These are phyloP conservation scores for Teinopalpus imperialis DNA, from an alignment of 2,888 invertebrate species.

Conservation along the genomic window DNA sequence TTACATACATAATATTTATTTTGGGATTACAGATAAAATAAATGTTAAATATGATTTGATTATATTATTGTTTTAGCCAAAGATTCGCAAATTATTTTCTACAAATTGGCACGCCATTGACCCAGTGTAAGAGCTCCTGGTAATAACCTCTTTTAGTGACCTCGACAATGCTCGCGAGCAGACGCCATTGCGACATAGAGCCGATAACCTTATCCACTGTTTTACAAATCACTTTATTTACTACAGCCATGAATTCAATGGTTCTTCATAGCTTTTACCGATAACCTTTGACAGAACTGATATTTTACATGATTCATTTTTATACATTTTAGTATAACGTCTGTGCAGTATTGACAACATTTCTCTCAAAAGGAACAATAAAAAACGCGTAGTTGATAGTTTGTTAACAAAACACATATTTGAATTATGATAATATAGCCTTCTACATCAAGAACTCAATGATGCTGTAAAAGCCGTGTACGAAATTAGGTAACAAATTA, in stretches of 20 bases:
- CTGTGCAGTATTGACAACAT: no score
- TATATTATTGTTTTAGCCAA: background rate
- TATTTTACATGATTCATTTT: constrained; percentile 1
- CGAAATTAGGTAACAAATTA: no score
- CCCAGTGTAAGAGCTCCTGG: background rate
- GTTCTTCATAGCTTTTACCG: constrained; percentile 7
- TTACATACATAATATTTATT: no score
- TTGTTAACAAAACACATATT: no score
- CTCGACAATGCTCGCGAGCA: constrained; percentile 23
- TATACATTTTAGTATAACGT: constrained; percentile 10
- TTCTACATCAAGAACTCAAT: no score
- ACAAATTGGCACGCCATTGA: background rate
- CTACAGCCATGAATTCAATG: constrained; percentile 19
- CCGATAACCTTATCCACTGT: constrained; percentile 17
- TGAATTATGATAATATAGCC: no score
- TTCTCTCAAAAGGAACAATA: no score
- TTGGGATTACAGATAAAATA: background rate
- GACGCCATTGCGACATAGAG: constrained; percentile 24
- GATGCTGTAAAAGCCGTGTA: no score
- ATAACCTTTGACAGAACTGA: constrained; percentile 12
- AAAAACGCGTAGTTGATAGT: no score
- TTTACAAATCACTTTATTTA: constrained; percentile 10
- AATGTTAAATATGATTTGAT: no score
- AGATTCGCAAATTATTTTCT: background rate
- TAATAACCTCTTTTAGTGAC: constrained; percentile 7